A percentile compares a stretch with the other conserved stretches of the same genome.
Evolutionary conservation across 2,797 vertebrate species (phyloP).

Genomic region (Poeciliopsis gracilis): DNA sequence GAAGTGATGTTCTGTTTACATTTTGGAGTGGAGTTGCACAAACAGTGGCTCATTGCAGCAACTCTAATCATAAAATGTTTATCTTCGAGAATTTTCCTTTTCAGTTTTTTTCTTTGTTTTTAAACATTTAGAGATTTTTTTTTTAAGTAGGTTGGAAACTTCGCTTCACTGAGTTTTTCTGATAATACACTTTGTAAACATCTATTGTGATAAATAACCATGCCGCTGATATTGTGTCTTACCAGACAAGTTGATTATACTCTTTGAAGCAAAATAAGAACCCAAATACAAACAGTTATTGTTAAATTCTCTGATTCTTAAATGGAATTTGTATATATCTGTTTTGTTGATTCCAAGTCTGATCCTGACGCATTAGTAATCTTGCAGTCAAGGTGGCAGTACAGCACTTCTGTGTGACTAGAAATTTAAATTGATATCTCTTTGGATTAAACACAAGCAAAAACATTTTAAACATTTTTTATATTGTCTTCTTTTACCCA

Average conservation of each 20-base stretch:
- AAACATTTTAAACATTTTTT: neutral
- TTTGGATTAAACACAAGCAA: neutral
- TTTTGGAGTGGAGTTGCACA: neutral
- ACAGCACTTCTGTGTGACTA: neutral
- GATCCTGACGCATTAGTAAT: conserved; percentile 3
- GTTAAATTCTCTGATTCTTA: neutral
- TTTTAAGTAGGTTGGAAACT: neutral
- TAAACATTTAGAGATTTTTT: neutral
- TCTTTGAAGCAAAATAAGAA: neutral
- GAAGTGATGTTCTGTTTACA: neutral
- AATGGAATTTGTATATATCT: neutral
- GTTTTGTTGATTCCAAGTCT: neutral
- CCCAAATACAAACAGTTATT: neutral
- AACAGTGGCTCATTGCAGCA: neutral
- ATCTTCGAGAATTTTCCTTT: neutral
- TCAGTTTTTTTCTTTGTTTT: neutral
- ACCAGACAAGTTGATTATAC: neutral
- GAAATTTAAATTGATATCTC: neutral
- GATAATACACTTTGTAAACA: neutral
- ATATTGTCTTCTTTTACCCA: neutral
- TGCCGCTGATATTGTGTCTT: neutral
- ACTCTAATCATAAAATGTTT: conserved; percentile 8
- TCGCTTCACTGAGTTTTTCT: neutral
- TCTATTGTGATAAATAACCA: neutral
- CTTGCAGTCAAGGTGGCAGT: neutral